Evolutionary conservation across 2,113 vertebrate genomes (phyloP), one percentile per base, ranked within the genome.

Genomic region (Erpornis zantholeuca): DNA sequence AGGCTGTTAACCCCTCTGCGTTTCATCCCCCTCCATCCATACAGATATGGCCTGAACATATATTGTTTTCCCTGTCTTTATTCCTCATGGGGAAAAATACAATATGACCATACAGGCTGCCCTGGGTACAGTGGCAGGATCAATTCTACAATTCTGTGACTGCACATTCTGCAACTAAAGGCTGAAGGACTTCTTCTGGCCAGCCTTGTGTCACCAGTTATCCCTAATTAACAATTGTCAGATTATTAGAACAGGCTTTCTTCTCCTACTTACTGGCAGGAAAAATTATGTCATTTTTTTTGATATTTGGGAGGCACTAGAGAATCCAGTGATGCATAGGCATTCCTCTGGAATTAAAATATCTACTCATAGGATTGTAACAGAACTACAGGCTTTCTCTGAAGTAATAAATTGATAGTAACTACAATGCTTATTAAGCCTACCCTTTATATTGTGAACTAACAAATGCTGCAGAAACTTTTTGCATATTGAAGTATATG

Each of bases 11-110:
- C 2, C 7, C 9, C 33, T 25, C 18, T 38, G 36, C 15, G 18
- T 9, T 35, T 40, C 31, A n/a, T 50, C 40, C 33, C 29, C 27
- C 11, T 53, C 18, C 23, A 4, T 31, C 29, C 3, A 0, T 19
- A 24, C 0, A 1, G 15, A 35, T 38, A 12, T 9, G 3, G 9
- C 61, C 24, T 24, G 17, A 42, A n/a, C 0, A 1, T n/a, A 44
- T 3, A 19, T 29, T 21, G 8, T 14, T 61, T 49, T 53, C 35
- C 31, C 14, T 21, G 31, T 47, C 28, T 20, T 29, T 16, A 31
- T 23, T 68, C 12, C 13, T 61, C 10, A 19, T 9, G 28, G 16
- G 27, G 2, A 33, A 45, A 76, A 59, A 10, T 5, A 29, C 7
- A 16, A 1, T 7, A 60, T 5, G 44, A 31, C 6, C 22, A 27